Evolutionary conservation across 2,888 invertebrate genomes (phyloP), one percentile per base, ranked within the genome.

Genomic region (Zelleria hepariella): DNA sequence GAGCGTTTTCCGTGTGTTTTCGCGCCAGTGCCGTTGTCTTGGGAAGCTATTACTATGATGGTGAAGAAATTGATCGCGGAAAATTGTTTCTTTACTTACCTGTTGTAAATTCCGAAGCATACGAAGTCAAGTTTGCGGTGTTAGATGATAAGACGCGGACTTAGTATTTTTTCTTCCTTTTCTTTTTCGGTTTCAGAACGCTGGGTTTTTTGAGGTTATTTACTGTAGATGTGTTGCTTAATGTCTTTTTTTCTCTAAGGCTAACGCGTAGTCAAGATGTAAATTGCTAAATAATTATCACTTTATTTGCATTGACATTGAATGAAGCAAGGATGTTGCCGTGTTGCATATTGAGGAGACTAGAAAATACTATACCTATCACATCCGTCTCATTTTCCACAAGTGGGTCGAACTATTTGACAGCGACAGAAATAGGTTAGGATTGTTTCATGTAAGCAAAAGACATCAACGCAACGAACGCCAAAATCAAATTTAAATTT

Each of bases 281-380:
- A 82, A 84, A 83, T 84, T 83, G 76, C 73, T 69, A 80, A 80
- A 77, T 78, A 78, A 82, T 82, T 80, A 80, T 78, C 75, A 70
- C 71, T 42, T 66, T 70, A 72, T 77, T 73, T 72, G 67, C 70
- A 73, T 70, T 66, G 67, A 23, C 58, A 58, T 24, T n/a, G 15
- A 10, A 4, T 42, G 32, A 42, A 15, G 3, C 15, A 42, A 42
- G 32, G 32, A 42, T 42, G 15, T 42, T 42, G 32, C 32, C 32
- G 32, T 42, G 32, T 15, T 42, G 32, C 32, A 42, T 42, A 42
- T 42, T 42, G 32, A 42, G 15, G 15, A 42, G 32, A 42, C 32
- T 42, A 42, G 32, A 42, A 42, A 15, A 42, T 42, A 2, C 15
- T 42, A 15, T n/a, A n/a, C n/a, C n/a, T n/a, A n/a, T n/a, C 10